A percentile compares a stretch with the other conserved stretches of the same genome.
Conservation (phyloP, 2,113 vertebrate genomes). For the Merops nubicus region DNA sequence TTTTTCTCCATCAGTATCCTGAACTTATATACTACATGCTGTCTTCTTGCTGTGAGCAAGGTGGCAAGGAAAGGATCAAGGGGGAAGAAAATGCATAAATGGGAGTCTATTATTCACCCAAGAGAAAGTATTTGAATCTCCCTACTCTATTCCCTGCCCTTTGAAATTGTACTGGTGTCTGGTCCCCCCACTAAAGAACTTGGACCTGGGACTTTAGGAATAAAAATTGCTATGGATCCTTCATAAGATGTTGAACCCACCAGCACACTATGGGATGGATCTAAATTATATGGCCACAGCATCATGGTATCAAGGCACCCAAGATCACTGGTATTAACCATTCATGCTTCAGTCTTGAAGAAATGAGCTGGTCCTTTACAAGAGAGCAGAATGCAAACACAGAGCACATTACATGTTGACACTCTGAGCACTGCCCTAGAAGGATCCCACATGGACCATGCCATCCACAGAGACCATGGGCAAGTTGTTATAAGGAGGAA, state of each 20-base stretch:
- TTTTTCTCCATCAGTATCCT: background rate
- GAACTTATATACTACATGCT: background rate
- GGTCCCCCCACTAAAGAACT: background rate
- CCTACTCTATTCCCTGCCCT: background rate
- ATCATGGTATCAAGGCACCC: background rate
- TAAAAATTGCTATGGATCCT: fast-evolving
- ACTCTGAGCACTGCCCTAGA: background rate
- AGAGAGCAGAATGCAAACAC: fast-evolving
- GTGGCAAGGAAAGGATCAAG: background rate
- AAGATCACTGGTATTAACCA: background rate
- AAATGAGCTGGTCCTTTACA: background rate
- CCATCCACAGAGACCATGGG: background rate
- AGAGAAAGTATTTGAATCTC: background rate
- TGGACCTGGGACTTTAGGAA: background rate
- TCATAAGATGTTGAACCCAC: background rate
- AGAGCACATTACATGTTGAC: background rate
- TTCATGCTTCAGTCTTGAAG: background rate
- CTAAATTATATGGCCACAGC: background rate
- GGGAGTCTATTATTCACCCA: background rate
- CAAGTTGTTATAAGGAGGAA: background rate
- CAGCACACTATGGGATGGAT: fast-evolving
- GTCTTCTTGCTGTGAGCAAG: background rate
- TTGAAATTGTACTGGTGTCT: background rate
- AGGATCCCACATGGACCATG: fast-evolving
- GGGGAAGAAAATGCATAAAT: background rate